Base-by-base conservation (phyloP, 2,113 vertebrate genomes). In the Nyctibius bracteatus region DNA sequence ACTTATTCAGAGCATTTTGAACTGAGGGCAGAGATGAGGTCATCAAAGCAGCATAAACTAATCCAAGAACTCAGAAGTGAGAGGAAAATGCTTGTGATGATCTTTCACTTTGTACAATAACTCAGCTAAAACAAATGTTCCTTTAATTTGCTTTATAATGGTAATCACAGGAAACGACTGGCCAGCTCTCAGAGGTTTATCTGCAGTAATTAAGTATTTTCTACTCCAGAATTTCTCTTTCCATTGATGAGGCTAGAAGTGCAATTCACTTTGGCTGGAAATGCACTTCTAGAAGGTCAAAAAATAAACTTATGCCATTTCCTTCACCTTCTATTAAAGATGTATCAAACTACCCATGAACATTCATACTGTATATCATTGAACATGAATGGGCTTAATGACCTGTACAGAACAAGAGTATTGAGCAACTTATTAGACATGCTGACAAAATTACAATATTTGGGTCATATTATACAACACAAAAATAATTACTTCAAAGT, bases 381-480 rank as follows among this genome's bases (percentile, higher is more conserved):
- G 92, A 82, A 94, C 81, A 94, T 49, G 95, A 97, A 97, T 82
- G 85, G 89, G 90, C 94, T 92, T 88, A 86, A 78, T 97, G 97
- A 94, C 93, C 95, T 96, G 95, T 68, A 96, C 81, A 96, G 78
- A 97, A 93, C 87, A 97, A 96, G 95, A 82, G 78, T 93, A 95
- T 75, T 87, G 78, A 95, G 89, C 82, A 97, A 86, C 95, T 93
- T 90, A 97, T 96, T 97, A 97, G 96, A 97, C 91, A 96, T 95
- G 88, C 94, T 96, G 95, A 96, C 96, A 96, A 96, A 97, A 97
- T 23, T 94, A 96, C 90, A 96, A 90, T 95, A 97, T 97, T 97
- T 97, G 95, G 95, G 94, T 92, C 96, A 96, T 89, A 95, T 92
- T 94, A 78, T 97, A 82, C 87, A 94, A 95, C 91, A 95, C 95